These are phyloP conservation scores for Papilio polytes DNA, from an alignment of 1,140 invertebrate genomes.

Conservation along the genomic window DNA sequence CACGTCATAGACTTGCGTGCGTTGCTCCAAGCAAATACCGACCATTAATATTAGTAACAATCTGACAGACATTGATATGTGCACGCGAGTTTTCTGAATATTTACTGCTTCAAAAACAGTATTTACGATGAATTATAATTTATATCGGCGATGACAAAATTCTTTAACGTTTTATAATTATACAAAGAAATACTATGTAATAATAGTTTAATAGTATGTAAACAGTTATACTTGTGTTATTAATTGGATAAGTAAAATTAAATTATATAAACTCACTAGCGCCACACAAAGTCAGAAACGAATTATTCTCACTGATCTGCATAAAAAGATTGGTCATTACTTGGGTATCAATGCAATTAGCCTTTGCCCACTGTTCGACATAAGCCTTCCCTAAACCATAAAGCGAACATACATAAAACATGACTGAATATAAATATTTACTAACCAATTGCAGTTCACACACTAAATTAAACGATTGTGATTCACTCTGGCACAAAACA, in stretches of 20 bases:
- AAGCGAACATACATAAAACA: neutral
- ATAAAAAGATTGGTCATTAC: no score
- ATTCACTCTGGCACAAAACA: conserved; percentile 3
- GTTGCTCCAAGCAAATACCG: neutral
- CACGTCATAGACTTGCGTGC: no score
- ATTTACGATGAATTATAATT: neutral
- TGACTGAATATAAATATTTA: neutral
- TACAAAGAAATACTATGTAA: no score
- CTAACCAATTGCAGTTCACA: neutral
- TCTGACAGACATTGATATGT: neutral
- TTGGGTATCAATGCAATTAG: no score
- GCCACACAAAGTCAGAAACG: no score
- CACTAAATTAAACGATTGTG: neutral
- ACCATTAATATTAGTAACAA: neutral
- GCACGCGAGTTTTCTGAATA: neutral
- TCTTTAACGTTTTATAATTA: neutral
- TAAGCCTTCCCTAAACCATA: neutral
- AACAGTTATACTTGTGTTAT: no score
- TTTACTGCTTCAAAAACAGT: neutral
- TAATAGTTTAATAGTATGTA: no score
- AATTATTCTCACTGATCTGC: no score
- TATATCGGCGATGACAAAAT: neutral
- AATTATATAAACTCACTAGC: no score
- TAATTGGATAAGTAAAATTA: no score
- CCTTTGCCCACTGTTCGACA: neutral